phyloP scores from a whole-genome alignment of 2,888 invertebrate species.

The Polydrusus pterygomalis region DNA sequence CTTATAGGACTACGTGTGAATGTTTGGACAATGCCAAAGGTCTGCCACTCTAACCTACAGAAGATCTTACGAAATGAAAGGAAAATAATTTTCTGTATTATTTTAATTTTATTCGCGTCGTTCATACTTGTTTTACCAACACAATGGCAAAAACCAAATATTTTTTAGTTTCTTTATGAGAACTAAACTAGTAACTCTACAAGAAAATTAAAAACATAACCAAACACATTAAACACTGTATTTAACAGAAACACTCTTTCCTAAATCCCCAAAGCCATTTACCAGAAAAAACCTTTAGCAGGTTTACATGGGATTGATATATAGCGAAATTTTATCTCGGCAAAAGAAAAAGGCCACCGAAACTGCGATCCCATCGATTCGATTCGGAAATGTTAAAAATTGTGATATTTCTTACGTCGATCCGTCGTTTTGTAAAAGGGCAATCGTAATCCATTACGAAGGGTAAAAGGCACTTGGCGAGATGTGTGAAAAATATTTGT shows the following conservation, averaged over 20 bases:
- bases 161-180: too few relatives aligned
- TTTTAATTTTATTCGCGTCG: too few relatives aligned
- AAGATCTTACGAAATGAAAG: too few relatives aligned
- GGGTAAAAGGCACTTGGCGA: slow-evolving; percentile 36
- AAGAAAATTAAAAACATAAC: not conserved
- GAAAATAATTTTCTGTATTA: too few relatives aligned
- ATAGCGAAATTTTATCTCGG: slow-evolving; percentile 21
- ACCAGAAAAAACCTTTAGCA: slow-evolving; percentile 18
- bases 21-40: too few relatives aligned
- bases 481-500: slow-evolving; percentile 30
- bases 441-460: slow-evolving; percentile 27
- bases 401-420: slow-evolving; percentile 28
- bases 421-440: slow-evolving; percentile 32
- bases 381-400: slow-evolving; percentile 30
- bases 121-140: too few relatives aligned
- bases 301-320: slow-evolving; percentile 25
- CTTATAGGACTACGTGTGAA: too few relatives aligned
- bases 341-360: slow-evolving; percentile 19
- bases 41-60: too few relatives aligned
- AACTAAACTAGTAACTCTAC: too few relatives aligned
- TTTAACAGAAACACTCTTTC: slow-evolving; percentile 5
- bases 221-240: not conserved
- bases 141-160: too few relatives aligned
- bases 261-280: slow-evolving; percentile 7
- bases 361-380: slow-evolving; percentile 19